Percentiles rank a stretch among this genome's conserved stretches.
These are phyloP conservation scores for Hirtodrosophila duncani DNA, from an alignment of 2,888 invertebrate species.

Conservation along the genomic window DNA sequence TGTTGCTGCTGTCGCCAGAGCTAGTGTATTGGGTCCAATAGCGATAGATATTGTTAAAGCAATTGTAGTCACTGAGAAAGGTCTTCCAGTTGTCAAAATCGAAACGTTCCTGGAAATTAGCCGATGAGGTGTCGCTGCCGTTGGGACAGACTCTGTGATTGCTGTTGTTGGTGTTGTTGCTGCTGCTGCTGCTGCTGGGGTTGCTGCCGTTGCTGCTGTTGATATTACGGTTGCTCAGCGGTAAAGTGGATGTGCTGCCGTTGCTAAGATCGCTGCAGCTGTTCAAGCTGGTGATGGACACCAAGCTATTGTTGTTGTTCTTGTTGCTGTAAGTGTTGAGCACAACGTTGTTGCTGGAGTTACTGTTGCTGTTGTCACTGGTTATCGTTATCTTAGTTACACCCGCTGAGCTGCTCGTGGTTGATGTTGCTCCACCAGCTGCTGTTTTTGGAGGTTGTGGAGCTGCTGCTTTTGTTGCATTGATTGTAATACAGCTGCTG, in stretches of 20 bases:
- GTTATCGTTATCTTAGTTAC: conserved; percentile 60
- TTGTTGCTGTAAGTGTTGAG: conserved; percentile 7
- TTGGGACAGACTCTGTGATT: conserved; percentile 39
- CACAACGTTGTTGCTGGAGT: conserved; percentile 18
- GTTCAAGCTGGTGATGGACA: conserved; percentile 63
- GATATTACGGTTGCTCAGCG: conserved; percentile 32
- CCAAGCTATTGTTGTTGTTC: conserved; percentile 37
- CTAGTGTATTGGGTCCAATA: conserved; percentile 68
- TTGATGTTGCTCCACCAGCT: conserved; percentile 12
- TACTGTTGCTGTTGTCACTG: conserved; percentile 37
- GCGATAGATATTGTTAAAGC: conserved; percentile 75
- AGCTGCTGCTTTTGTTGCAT: conserved; percentile 23
- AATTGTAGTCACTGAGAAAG: conserved; percentile 81
- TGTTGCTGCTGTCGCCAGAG: conserved; percentile 26
- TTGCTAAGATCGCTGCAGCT: conserved; percentile 52
- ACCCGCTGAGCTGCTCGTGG: conserved; percentile 41
- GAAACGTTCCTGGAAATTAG: conserved; percentile 77
- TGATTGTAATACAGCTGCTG: conserved; percentile 50
- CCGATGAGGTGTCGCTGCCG: conserved; percentile 73
- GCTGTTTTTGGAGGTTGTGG: conserved; percentile 10
- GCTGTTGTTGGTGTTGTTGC: conserved; percentile 28
- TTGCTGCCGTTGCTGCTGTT: conserved; percentile 25
- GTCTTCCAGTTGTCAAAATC: conserved; percentile 83
- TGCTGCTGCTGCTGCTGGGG: conserved; percentile 24
- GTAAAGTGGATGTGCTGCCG: conserved; percentile 49